Evolutionary conservation across 2,797 vertebrate genomes (phyloP).

Genomic region (Gallinago nigripennis): DNA sequence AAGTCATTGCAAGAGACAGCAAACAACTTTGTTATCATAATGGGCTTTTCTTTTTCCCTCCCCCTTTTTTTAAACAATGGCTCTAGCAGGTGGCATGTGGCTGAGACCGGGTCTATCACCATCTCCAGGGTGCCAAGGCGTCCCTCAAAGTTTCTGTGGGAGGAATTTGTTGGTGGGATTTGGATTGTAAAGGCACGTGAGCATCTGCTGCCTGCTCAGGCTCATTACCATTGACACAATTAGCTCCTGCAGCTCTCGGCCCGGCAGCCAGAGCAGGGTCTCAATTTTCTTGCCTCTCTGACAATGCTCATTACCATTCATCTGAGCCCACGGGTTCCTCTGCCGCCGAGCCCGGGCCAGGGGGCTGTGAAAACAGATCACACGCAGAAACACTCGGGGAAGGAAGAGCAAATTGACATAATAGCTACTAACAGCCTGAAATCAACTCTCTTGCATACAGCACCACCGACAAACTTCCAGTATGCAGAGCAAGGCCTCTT

Average conservation of each 20-base stretch:
- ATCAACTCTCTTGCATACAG: background rate
- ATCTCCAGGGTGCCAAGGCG: conserved; percentile 81
- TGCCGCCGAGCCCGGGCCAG: background rate
- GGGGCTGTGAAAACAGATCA: conserved; percentile 40
- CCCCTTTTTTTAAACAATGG: conserved; percentile 80
- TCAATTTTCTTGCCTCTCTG: conserved; percentile 70
- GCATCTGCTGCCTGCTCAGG: conserved; percentile 91
- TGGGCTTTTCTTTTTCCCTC: conserved; percentile 67
- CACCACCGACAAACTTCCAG: background rate
- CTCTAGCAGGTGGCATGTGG: conserved; percentile 91
- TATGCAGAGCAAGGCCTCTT: background rate
- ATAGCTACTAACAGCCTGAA: background rate
- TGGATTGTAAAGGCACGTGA: conserved; percentile 95
- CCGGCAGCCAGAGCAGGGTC: conserved; percentile 69
- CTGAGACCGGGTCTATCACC: conserved; percentile 70
- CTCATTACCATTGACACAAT: conserved; percentile 91
- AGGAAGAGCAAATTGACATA: conserved; percentile 7
- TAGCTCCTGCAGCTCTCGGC: conserved; percentile 80
- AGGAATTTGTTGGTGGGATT: conserved; percentile 84
- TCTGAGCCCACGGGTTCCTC: conserved; percentile 46
- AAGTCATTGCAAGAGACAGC: conserved; percentile 78
- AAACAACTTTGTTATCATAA: conserved; percentile 90
- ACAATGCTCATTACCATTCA: conserved; percentile 75
- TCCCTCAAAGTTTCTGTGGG: conserved; percentile 78
- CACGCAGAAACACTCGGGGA: background rate